Base-by-base conservation (phyloP, 1,140 invertebrate species). In the Drosophila tropicalis region DNA sequence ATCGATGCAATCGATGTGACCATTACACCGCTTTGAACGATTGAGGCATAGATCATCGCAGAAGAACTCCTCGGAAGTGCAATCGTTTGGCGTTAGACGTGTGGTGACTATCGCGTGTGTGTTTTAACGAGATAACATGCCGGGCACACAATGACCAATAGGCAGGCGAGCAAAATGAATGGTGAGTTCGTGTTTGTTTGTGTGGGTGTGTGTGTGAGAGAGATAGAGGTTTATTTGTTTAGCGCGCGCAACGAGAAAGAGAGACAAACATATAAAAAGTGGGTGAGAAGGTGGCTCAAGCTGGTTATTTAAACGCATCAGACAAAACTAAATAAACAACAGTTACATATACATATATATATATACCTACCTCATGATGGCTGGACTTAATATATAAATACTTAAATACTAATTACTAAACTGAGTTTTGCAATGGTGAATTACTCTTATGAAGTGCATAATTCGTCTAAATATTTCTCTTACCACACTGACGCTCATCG, bases 401-500 rank as follows among this genome's bases (percentile, higher is more conserved):
- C 10, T 36, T 10, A 36, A 36, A 39, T 39, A 39, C 36, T 39
- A 12, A 39, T 39, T 0, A 12, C 36, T 39, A 39, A 39, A n/a
- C 3, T 13, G 12, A 39, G 3, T 13, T 13, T 13, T 12, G 36
- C 36, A 5, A 12, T 39, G 36, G 36, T 39, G 36, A 39, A 12
- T 39, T 36, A 36, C 36, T 39, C 36, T 39, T 39, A 13, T 13
- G 2, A 12, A 36, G 34, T 36, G 34, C 34, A 36, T 36, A 29
- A 36, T 12, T 9, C 9, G 34, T 36, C 34, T 12, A 10, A 36
- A 2, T 6, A 29, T 47, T 19, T 17, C 29, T 78, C 82, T 93
- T 93, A 93, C 93, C 79, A 82, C 95, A 96, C 76, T 93, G 90
- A 60, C 92, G 91, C 92, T 97, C 96, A 92, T 97, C 96, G 92